These are phyloP conservation scores for Clarias gariepinus DNA, from an alignment of 2,113 vertebrate genomes.

Conservation along the genomic window DNA sequence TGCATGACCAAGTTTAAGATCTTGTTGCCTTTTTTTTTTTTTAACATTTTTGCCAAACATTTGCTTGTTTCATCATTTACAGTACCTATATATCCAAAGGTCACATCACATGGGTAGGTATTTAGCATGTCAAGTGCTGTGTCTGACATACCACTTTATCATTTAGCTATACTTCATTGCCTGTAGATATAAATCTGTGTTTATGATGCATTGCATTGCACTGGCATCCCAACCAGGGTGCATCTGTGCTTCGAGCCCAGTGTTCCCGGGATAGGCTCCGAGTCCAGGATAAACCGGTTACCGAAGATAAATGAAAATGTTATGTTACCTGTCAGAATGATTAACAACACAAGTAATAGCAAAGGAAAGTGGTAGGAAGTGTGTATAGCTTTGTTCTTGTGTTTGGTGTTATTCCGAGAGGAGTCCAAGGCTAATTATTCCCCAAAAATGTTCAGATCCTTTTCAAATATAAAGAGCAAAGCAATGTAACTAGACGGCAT, in stretches of 20 bases:
- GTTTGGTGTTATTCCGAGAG: background rate
- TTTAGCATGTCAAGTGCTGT: background rate
- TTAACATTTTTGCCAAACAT: background rate
- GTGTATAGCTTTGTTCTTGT: background rate
- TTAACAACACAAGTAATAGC: background rate
- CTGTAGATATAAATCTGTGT: background rate
- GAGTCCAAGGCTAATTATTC: background rate
- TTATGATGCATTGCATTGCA: background rate
- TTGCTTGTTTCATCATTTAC: constrained; percentile 2
- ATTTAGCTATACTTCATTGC: background rate
- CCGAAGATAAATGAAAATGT: background rate
- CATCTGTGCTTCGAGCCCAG: background rate
- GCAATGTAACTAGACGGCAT: background rate
- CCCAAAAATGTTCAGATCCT: background rate
- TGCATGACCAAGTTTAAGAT: constrained; percentile 41
- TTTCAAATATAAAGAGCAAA: background rate
- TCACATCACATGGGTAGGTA: background rate
- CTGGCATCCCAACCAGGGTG: background rate
- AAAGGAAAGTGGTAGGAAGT: background rate
- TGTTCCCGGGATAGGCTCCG: background rate
- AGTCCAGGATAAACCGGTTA: background rate
- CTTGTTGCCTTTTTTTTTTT: constrained; percentile 5
- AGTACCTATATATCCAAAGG: background rate
- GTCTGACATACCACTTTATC: background rate
- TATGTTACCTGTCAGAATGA: background rate